Evolutionary conservation across 2,888 invertebrate genomes (phyloP).

Genomic region (Phalera bucephala): DNA sequence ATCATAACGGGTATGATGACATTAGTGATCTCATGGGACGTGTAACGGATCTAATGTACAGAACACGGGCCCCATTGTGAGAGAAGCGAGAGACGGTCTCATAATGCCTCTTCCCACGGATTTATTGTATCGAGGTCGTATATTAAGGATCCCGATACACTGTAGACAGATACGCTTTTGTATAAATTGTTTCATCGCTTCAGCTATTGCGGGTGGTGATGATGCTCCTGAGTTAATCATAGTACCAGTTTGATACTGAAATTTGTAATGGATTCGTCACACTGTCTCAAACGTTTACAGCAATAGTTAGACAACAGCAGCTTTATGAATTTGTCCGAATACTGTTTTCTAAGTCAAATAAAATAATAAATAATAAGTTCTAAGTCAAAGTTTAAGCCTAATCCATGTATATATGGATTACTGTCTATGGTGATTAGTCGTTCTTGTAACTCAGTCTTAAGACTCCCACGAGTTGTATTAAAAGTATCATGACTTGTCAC

Average conservation of each 20-base stretch:
- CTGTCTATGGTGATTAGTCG: neutral
- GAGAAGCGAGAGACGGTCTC: slow-evolving; percentile 32
- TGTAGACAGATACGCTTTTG: slow-evolving; percentile 4
- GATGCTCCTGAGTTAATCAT: neutral
- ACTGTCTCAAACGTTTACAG: too few species aligned
- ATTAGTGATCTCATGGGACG: slow-evolving; percentile 35
- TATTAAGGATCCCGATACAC: slow-evolving; percentile 30
- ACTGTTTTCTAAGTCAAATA: too few species aligned
- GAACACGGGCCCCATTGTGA: slow-evolving; percentile 34
- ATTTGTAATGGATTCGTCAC: too few species aligned
- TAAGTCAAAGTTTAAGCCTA: too few species aligned
- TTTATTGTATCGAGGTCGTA: slow-evolving; percentile 53
- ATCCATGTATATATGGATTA: too few species aligned
- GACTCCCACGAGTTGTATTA: slow-evolving; percentile 10
- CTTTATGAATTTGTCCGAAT: too few species aligned
- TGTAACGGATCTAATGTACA: slow-evolving; percentile 26
- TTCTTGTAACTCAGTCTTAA: slow-evolving; percentile 4
- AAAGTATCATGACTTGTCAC: slow-evolving; percentile 8
- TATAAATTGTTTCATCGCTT: neutral
- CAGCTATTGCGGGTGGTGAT: neutral
- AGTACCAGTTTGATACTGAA: too few species aligned
- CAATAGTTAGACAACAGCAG: too few species aligned
- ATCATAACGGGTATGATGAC: neutral
- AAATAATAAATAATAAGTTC: too few species aligned
- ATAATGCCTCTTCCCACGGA: slow-evolving; percentile 61